These are phyloP conservation scores for Mimumesa dahlbomi DNA, from an alignment of 2,888 invertebrate species.

Conservation along the genomic window DNA sequence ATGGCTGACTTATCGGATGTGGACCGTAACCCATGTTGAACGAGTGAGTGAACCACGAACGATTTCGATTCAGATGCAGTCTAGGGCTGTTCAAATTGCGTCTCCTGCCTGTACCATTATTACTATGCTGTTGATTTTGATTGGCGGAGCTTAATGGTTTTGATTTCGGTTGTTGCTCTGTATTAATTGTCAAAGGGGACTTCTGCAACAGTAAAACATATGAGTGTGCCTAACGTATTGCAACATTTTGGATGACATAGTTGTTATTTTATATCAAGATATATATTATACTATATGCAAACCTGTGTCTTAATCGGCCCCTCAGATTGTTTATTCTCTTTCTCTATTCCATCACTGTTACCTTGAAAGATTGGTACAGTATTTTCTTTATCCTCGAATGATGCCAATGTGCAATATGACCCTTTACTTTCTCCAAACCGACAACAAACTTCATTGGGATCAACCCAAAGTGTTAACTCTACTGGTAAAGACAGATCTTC, in stretches of 20 bases:
- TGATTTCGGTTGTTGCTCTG: conserved; percentile 70
- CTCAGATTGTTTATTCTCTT: conserved; percentile 65
- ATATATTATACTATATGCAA: not conserved
- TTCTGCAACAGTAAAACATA: conserved; percentile 64
- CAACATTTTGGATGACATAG: too few species aligned
- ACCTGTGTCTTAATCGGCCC: conserved; percentile 70
- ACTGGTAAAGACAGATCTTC: conserved; percentile 85
- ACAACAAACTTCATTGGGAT: conserved; percentile 85
- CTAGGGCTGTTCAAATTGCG: conserved; percentile 77
- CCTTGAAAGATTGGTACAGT: conserved; percentile 61
- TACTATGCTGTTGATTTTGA: conserved; percentile 70
- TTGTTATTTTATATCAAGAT: not conserved
- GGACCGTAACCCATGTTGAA: conserved; percentile 76
- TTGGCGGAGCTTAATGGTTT: conserved; percentile 72
- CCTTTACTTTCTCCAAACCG: conserved; percentile 85
- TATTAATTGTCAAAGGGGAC: conserved; percentile 63
- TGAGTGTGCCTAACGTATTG: too few species aligned
- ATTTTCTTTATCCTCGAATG: conserved; percentile 80
- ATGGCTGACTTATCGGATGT: conserved; percentile 75
- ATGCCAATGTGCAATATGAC: conserved; percentile 84
- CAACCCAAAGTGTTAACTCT: conserved; percentile 89
- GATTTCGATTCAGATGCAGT: conserved; percentile 73
- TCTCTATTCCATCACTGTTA: conserved; percentile 53
- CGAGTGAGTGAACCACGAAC: conserved; percentile 77
- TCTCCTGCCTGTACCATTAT: conserved; percentile 72